These are phyloP conservation scores for Lymantria monacha DNA, from an alignment of 2,888 invertebrate genomes.

Conservation along the genomic window DNA sequence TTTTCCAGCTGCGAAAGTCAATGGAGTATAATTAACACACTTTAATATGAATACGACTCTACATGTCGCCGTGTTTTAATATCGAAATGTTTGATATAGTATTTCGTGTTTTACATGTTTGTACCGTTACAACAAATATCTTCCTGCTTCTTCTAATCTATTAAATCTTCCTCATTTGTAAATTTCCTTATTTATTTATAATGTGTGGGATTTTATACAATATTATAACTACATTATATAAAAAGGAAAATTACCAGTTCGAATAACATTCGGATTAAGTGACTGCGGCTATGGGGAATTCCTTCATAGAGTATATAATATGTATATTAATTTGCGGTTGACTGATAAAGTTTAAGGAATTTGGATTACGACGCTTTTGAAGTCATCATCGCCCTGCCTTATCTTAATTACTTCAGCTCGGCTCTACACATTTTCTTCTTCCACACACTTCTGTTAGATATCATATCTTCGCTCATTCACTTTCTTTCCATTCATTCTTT, in stretches of 20 bases:
- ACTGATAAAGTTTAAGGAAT: neutral
- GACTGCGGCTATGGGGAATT: neutral
- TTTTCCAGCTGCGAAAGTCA: constrained; percentile 18
- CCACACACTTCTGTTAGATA: too few species aligned
- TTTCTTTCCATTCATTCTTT: too few species aligned
- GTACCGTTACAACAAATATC: constrained; percentile 22
- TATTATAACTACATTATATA: neutral
- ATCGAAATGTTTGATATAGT: constrained; percentile 16
- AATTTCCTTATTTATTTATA: constrained; percentile 5
- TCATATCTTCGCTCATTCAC: too few species aligned
- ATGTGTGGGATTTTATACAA: constrained; percentile 22
- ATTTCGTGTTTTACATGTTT: constrained; percentile 22
- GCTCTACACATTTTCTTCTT: too few species aligned
- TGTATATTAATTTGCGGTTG: neutral
- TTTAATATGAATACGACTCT: constrained; percentile 2
- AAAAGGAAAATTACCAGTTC: constrained; percentile 14
- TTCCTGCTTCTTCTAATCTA: neutral
- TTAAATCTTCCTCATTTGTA: too few species aligned
- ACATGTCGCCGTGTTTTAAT: neutral
- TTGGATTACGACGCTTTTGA: neutral
- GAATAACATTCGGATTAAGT: neutral
- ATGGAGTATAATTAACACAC: constrained; percentile 4
- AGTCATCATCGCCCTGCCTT: too few species aligned
- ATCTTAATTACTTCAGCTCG: too few species aligned
- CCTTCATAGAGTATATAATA: neutral